A percentile compares a stretch with the other conserved stretches of the same genome.
Conservation (phyloP, 2,113 vertebrate genomes). For the Cephalopterus ornatus region DNA sequence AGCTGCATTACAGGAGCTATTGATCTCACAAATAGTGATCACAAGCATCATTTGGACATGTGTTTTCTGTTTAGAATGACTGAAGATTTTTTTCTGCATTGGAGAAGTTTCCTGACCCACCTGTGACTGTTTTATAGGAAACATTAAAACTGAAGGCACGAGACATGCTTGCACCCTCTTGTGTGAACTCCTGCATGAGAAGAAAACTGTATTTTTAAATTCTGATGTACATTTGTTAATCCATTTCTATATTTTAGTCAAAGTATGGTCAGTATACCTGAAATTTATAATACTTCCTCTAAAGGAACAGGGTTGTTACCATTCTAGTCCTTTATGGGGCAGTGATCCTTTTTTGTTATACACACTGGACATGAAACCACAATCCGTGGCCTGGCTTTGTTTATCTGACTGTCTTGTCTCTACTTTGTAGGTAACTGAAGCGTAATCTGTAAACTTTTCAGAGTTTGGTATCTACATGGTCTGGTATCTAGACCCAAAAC, state of each 20-base stretch:
- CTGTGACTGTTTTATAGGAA: background rate
- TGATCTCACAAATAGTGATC: background rate
- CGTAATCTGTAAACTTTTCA: background rate
- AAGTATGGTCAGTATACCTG: background rate
- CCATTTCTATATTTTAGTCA: background rate
- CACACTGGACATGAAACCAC: background rate
- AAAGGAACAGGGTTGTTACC: background rate
- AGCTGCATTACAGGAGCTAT: background rate
- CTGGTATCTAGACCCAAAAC: background rate
- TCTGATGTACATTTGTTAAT: background rate
- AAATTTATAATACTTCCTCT: background rate
- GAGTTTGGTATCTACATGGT: background rate
- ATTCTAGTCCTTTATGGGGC: background rate
- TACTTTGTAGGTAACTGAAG: background rate
- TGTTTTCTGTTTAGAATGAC: background rate
- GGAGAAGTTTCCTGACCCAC: background rate
- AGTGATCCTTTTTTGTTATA: background rate
- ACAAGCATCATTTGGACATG: fast-evolving
- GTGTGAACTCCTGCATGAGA: background rate
- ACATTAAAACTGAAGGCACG: background rate
- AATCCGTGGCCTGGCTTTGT: background rate
- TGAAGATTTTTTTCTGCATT: background rate
- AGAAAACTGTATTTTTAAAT: background rate
- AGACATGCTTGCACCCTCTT: background rate
- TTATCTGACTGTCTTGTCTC: background rate